Conservation (phyloP, 2,113 vertebrate species). For the Pelodiscus sinensis region DNA sequence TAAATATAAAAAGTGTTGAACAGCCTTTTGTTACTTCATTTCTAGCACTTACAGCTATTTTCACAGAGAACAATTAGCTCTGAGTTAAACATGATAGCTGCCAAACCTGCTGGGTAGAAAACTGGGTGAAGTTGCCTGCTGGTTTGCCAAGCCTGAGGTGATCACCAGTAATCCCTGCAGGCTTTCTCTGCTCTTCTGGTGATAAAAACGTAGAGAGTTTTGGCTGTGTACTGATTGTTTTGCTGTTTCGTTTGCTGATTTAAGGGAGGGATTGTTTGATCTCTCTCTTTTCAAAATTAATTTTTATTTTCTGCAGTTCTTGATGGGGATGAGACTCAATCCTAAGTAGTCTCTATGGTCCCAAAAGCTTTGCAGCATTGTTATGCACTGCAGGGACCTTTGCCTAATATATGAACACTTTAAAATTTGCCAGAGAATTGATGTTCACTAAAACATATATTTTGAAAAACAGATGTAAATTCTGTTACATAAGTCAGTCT, state of each 20-base stretch:
- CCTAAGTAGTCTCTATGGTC: not conserved
- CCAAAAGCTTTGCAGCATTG: not conserved
- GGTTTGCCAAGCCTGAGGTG: not conserved
- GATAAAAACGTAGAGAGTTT: constrained; percentile 32
- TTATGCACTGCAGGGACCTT: not conserved
- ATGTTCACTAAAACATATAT: not conserved
- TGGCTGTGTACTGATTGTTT: not conserved
- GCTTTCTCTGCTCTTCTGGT: constrained; percentile 44
- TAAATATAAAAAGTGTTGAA: not conserved
- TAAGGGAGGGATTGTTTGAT: not conserved
- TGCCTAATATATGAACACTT: not conserved
- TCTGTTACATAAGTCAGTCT: rapidly evolving
- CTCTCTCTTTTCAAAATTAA: not conserved
- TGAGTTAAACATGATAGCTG: not conserved
- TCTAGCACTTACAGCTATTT: not conserved
- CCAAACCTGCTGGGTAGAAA: not conserved
- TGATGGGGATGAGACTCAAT: not conserved
- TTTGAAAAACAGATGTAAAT: not conserved
- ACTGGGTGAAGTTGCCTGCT: constrained; percentile 17
- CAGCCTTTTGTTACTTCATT: not conserved
- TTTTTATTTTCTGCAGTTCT: not conserved
- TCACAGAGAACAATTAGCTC: not conserved
- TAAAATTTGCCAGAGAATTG: not conserved
- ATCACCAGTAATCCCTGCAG: constrained; percentile 24
- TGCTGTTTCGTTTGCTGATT: constrained; percentile 12